Percentiles rank a stretch among this genome's conserved stretches.
phyloP scores from a whole-genome alignment of 2,113 vertebrate genomes.

The Marcusenius ussheri region DNA sequence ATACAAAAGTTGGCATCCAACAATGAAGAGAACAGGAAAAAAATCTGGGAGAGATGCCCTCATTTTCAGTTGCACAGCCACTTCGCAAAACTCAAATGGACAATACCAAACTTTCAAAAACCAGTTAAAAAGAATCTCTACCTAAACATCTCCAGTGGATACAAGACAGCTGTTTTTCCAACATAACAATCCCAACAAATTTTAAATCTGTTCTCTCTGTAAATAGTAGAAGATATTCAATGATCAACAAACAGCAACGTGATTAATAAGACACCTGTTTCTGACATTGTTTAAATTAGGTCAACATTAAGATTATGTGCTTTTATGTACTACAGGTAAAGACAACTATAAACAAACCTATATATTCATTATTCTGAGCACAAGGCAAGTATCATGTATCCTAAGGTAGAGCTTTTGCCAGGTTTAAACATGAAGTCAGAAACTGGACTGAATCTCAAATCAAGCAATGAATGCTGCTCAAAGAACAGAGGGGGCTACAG shows the following conservation, averaged over 20 bases:
- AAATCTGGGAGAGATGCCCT: constrained; percentile 43
- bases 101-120: constrained; percentile 58
- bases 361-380: constrained; percentile 7
- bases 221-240: constrained; percentile 29
- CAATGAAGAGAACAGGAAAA: constrained; percentile 14
- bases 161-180: constrained; percentile 34
- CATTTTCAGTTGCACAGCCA: constrained; percentile 53
- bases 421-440: constrained; percentile 2
- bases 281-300: constrained; percentile 37
- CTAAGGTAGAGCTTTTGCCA: not conserved
- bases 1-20: not conserved
- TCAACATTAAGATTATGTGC: constrained; percentile 11
- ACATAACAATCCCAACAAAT: constrained; percentile 42
- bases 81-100: constrained; percentile 62
- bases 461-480: not conserved
- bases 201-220: constrained; percentile 42
- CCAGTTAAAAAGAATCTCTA: constrained; percentile 55
- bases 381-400: not conserved
- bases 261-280: constrained; percentile 10
- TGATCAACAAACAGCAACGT: constrained; percentile 32
- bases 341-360: not conserved
- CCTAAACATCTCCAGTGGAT: constrained; percentile 45
- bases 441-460: constrained; percentile 14
- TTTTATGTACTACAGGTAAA: constrained; percentile 1
- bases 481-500: not conserved